Evolutionary conservation across 1,140 invertebrate genomes (phyloP).

Genomic region (Idris sp.): DNA sequence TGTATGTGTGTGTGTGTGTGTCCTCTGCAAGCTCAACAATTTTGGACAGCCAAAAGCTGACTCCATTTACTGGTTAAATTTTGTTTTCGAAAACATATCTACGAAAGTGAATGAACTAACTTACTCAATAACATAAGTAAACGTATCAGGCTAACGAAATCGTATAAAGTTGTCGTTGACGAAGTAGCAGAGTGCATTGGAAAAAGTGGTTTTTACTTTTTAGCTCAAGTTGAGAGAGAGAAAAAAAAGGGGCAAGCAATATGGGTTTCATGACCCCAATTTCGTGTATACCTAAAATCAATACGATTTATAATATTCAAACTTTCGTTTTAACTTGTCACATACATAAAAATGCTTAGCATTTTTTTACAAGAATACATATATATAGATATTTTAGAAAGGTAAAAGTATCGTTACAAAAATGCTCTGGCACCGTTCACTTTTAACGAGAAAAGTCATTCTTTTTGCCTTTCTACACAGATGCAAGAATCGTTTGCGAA

Average conservation of each 20-base stretch:
- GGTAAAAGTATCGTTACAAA: constrained; percentile 66
- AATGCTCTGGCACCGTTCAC: constrained; percentile 67
- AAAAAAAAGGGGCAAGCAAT: too few species aligned
- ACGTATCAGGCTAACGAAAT: constrained; percentile 42
- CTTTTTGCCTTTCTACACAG: constrained; percentile 62
- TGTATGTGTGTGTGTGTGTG: constrained; percentile 29
- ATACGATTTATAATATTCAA: constrained; percentile 52
- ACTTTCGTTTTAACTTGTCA: constrained; percentile 46
- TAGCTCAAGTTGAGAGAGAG: background rate
- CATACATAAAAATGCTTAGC: constrained; percentile 20
- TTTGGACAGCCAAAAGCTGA: constrained; percentile 31
- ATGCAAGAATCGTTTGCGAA: constrained; percentile 56
- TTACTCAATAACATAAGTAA: constrained; percentile 33
- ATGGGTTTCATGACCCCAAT: constrained; percentile 39
- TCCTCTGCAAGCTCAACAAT: constrained; percentile 56
- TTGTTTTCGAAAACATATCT: constrained; percentile 55
- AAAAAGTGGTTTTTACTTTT: constrained; percentile 17
- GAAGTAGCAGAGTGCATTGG: constrained; percentile 16
- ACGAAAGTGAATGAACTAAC: constrained; percentile 31
- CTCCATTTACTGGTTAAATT: constrained; percentile 39
- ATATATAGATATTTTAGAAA: constrained; percentile 71
- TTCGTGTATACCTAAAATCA: constrained; percentile 24
- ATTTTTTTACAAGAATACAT: constrained; percentile 56
- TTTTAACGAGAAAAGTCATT: constrained; percentile 70
- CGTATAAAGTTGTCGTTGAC: constrained; percentile 30